Conservation (phyloP, 2,797 vertebrate genomes). For the Taenioides sp. region DNA sequence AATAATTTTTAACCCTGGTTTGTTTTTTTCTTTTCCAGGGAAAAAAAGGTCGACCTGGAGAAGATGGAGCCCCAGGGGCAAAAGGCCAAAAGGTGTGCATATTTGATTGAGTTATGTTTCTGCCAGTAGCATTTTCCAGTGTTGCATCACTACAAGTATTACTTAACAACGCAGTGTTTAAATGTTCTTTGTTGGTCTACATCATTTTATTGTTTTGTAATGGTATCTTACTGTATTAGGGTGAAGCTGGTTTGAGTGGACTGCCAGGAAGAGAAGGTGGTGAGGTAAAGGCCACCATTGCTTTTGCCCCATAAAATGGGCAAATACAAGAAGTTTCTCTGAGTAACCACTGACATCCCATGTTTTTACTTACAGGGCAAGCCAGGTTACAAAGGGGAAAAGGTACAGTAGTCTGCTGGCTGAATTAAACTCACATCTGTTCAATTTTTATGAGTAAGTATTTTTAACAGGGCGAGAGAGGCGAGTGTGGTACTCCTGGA, state of each 20-base stretch:
- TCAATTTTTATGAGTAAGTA: constrained; percentile 4
- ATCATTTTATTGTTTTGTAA: not conserved
- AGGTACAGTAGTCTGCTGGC: constrained; percentile 69
- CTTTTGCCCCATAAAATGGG: constrained; percentile 9
- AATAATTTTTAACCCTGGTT: constrained; percentile 24
- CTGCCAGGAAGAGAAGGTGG: constrained; percentile 83
- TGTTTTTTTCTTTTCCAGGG: constrained; percentile 76
- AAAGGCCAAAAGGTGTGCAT: constrained; percentile 86
- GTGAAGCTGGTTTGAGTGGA: constrained; percentile 86
- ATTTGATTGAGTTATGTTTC: constrained; percentile 29
- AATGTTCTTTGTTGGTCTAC: not conserved
- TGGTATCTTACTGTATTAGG: constrained; percentile 67
- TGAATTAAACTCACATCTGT: not conserved
- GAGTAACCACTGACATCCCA: not conserved
- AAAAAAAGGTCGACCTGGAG: constrained; percentile 88
- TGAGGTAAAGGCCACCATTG: constrained; percentile 74
- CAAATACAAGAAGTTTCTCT: not conserved
- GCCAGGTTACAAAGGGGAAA: constrained; percentile 89
- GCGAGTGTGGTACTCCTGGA: constrained; percentile 89
- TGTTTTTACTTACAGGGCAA: constrained; percentile 79
- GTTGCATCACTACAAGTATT: constrained; percentile 18
- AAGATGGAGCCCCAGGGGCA: constrained; percentile 80
- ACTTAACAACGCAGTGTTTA: not conserved
- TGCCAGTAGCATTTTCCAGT: constrained; percentile 9
- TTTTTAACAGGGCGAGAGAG: constrained; percentile 83